These are phyloP conservation scores for Vireo altiloquus DNA, from an alignment of 2,113 vertebrate species.

Conservation along the genomic window DNA sequence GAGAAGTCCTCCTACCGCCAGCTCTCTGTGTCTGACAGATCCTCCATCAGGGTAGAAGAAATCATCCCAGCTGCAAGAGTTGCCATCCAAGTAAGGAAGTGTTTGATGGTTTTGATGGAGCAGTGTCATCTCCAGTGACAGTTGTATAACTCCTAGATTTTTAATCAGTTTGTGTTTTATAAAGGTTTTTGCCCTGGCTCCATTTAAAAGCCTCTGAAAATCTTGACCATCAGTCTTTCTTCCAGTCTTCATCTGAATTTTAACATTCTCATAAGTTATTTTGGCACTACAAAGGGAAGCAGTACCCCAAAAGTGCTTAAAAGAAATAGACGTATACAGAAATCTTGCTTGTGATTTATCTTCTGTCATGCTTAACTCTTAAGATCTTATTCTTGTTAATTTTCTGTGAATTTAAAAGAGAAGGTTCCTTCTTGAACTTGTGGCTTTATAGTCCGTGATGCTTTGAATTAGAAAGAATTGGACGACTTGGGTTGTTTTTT, in stretches of 20 bases:
- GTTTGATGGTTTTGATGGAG: background rate
- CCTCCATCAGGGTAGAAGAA: conserved; percentile 96
- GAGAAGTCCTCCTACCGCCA: conserved; percentile 95
- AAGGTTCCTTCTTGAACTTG: background rate
- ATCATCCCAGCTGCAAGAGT: conserved; percentile 96
- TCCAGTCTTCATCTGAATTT: background rate
- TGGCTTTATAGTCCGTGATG: background rate
- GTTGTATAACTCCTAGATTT: background rate
- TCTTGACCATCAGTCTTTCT: background rate
- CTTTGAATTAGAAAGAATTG: background rate
- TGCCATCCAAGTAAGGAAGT: conserved; percentile 87
- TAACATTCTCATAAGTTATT: background rate
- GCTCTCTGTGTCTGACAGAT: conserved; percentile 93
- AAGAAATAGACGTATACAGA: background rate
- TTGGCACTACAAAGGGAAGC: background rate
- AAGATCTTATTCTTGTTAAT: background rate
- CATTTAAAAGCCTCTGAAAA: background rate
- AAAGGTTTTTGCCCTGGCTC: background rate
- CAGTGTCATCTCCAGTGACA: background rate
- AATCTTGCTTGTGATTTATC: background rate
- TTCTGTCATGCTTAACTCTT: background rate
- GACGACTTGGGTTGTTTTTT: background rate
- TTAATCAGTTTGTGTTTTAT: background rate
- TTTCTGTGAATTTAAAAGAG: background rate
- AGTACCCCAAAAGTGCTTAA: background rate